These are phyloP conservation scores for Euwallacea similis DNA, from an alignment of 1,140 invertebrate genomes.

Conservation along the genomic window DNA sequence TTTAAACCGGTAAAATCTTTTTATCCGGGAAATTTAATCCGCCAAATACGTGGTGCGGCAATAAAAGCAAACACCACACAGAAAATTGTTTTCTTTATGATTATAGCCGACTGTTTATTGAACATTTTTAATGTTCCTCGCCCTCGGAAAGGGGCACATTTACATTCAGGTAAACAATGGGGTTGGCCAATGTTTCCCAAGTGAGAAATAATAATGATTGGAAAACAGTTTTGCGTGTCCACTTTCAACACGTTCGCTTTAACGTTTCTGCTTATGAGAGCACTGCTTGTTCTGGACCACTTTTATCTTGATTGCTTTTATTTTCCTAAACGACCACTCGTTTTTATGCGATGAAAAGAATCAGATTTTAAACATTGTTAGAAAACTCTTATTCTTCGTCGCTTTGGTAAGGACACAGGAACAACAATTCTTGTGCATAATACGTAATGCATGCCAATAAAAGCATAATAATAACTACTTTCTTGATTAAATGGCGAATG, in stretches of 20 bases:
- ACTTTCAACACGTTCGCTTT: constrained; percentile 11
- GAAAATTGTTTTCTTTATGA: constrained; percentile 26
- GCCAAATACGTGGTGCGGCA: neutral
- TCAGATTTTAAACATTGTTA: no score
- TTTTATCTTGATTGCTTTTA: no score
- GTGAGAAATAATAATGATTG: constrained; percentile 30
- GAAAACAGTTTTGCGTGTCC: constrained; percentile 24
- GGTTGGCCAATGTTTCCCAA: constrained; percentile 18
- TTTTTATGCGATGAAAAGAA: no score
- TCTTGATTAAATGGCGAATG: no score
- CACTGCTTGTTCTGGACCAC: no score
- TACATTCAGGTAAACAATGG: constrained; percentile 24
- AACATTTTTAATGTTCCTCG: constrained; percentile 18
- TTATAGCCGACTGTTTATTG: constrained; percentile 17
- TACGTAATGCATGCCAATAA: no score
- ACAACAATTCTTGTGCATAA: no score
- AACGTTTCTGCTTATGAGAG: no score
- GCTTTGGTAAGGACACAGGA: no score
- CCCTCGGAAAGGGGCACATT: constrained; percentile 12
- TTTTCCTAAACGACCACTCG: no score
- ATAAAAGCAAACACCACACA: constrained; percentile 10
- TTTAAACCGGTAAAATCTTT: constrained; percentile 3
- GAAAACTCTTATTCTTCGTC: no score
- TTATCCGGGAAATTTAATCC: constrained; percentile 8
- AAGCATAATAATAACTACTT: no score